Evolutionary conservation across 92 coral and sea anemone species (phyloP).

Genomic region (Muricea muricata): DNA sequence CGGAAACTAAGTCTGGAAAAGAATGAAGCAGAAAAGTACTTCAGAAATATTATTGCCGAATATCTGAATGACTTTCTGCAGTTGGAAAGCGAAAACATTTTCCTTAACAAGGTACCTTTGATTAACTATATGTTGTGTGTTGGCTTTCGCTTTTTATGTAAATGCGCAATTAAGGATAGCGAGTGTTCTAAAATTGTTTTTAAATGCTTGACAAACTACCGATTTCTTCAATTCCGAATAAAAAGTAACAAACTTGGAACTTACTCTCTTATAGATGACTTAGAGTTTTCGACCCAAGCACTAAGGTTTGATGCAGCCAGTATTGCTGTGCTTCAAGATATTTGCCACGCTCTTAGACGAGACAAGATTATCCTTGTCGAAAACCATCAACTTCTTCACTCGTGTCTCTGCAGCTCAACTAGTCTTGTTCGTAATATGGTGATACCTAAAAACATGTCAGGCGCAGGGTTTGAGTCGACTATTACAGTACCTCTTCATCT

Average conservation of each 20-base stretch:
- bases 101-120: not conserved
- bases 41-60: conserved; percentile 14
- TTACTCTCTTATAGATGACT: conserved; percentile 4
- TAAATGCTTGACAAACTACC: conserved; percentile 32
- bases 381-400: not conserved
- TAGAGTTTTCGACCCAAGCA: not conserved
- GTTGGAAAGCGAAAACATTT: not conserved
- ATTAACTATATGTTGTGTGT: not conserved
- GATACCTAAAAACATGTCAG: not conserved
- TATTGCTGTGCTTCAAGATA: not conserved
- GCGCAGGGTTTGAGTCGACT: not conserved
- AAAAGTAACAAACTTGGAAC: not conserved
- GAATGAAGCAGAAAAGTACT: conserved; percentile 17
- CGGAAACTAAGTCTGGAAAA: conserved; percentile 25
- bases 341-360: not conserved
- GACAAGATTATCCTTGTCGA: not conserved
- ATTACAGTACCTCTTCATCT: too few relatives aligned
- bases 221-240: not conserved
- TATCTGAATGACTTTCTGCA: not conserved
- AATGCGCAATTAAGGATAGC: not conserved
- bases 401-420: not conserved
- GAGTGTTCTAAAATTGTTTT: conserved; percentile 2
- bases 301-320: not conserved
- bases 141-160: not conserved
- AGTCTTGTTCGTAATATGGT: not conserved